These are phyloP conservation scores for Mungos mungo DNA, from an alignment of 2,113 vertebrate species.

Conservation along the genomic window DNA sequence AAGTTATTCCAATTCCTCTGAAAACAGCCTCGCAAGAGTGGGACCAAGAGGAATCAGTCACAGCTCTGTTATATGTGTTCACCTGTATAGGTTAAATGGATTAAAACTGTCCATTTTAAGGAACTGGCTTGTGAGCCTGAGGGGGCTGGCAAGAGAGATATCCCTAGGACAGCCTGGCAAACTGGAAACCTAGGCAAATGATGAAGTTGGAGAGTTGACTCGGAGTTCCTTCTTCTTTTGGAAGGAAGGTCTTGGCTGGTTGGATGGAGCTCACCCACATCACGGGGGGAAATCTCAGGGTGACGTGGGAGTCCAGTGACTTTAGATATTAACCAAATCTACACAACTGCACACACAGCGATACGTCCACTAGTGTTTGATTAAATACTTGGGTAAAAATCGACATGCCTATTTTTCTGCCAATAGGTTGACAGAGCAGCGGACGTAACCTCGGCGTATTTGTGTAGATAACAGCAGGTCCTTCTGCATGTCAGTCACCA, in stretches of 20 bases:
- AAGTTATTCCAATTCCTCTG: background rate
- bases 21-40: background rate
- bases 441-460: background rate
- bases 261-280: background rate
- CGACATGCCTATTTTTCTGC: background rate
- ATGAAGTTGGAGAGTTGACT: background rate
- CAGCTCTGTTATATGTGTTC: background rate
- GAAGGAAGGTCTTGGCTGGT: background rate
- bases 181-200: no score
- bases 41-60: background rate
- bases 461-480: background rate
- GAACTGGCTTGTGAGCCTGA: background rate
- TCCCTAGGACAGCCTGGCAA: background rate
- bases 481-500: background rate
- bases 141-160: background rate
- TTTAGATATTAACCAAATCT: no score
- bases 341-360: accelerated
- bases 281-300: background rate
- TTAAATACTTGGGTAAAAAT: background rate
- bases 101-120: background rate
- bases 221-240: background rate
- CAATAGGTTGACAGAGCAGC: background rate
- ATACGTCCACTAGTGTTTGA: background rate
- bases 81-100: background rate
- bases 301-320: background rate